Evolutionary conservation across 2,797 vertebrate species (phyloP).

Genomic region (Lateolabrax maculatus): DNA sequence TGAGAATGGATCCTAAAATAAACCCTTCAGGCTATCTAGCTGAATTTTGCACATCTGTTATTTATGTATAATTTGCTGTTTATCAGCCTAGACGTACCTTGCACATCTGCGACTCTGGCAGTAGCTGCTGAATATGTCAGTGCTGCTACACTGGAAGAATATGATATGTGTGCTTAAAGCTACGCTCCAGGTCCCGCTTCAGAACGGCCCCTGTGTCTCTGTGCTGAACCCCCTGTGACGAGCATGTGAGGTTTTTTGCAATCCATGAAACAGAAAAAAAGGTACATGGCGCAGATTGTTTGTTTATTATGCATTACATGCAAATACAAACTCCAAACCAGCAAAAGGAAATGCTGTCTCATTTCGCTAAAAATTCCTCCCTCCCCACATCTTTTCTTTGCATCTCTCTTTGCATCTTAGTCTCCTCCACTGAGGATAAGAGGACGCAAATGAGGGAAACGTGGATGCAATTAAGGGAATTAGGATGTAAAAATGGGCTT

Average conservation of each 20-base stretch:
- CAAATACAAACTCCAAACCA: neutral
- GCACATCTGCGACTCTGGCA: conserved; percentile 62
- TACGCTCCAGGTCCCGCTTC: too few species aligned
- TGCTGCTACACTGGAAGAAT: neutral
- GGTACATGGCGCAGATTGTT: too few species aligned
- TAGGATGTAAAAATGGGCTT: neutral
- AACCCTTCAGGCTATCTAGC: neutral
- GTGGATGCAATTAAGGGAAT: neutral
- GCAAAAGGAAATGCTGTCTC: neutral
- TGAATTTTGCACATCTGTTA: conserved; percentile 67
- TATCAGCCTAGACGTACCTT: conserved; percentile 34
- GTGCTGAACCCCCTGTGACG: too few species aligned
- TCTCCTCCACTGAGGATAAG: neutral
- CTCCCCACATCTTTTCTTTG: neutral
- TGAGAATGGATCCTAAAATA: neutral
- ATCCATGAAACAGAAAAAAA: neutral
- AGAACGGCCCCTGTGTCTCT: too few species aligned
- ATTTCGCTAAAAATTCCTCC: neutral
- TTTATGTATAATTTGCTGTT: conserved; percentile 51
- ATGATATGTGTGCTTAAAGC: neutral
- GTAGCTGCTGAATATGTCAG: conserved; percentile 6
- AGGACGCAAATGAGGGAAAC: neutral
- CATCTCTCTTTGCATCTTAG: neutral
- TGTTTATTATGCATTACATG: neutral
- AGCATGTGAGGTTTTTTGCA: too few species aligned